Evolutionary conservation across 1,140 invertebrate genomes (phyloP), one percentile per base, ranked within the genome.

Genomic region (Battus philenor): DNA sequence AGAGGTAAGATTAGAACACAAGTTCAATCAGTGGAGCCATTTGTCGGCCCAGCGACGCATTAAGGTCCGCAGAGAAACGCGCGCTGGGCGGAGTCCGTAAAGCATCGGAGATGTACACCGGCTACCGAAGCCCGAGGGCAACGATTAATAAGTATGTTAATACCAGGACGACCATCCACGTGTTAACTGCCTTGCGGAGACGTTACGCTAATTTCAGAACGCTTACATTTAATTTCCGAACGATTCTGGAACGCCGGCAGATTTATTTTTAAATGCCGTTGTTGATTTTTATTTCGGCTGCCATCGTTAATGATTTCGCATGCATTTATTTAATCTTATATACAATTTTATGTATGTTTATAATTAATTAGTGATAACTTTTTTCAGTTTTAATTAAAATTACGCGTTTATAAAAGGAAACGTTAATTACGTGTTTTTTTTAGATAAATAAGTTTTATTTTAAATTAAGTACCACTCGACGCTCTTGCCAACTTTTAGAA

Each of bases 111-210:
- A 73, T 62, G 67, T 79, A 73, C 65, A 59, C 45, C 57, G 48
- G 62, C 70, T 71, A 71, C 71, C 71, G 70, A 49, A 44, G 69
- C 73, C 73, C 60, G 45, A 54, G 55, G 76, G 69, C 72, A 54
- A 44, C 54, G 54, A 68, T 75, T 72, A 79, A 76, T 79, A 74
- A 74, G 68, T 68, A 67, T 71, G 63, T 66, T 68, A 70, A 68
- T 76, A 58, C 46, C 39, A 26, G 18, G 33, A 11, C 5, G 17
- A 22, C 18, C 6, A 2, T 2, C 15, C 20, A 36, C 33, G 33
- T 36, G 33, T 36, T 36, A 36, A 36, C 20, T 36, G 33, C 33
- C 2, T 3, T 20, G 32, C 15, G 4, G 17, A 36, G 33, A 36
- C 33, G 33, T 10, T 18, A 36, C 33, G 33, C 33, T 36, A 36